A percentile compares a stretch with the other conserved stretches of the same genome.
Conservation (phyloP, 2,888 invertebrate species). For the Cordylochernes scorpioides region DNA sequence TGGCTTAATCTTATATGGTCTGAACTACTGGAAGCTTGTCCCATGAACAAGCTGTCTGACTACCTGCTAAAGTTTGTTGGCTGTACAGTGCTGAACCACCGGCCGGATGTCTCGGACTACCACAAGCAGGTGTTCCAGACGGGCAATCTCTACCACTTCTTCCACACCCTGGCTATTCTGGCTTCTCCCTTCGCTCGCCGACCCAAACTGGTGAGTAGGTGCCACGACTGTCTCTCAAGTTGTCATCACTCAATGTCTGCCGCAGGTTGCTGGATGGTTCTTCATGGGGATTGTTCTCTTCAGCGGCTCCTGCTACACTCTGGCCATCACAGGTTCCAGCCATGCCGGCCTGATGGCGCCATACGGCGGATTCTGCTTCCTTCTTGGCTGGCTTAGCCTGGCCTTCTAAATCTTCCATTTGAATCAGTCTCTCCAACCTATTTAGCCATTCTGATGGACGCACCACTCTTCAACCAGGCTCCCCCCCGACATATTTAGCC, state of each 20-base stretch:
- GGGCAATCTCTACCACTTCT: constrained; percentile 2
- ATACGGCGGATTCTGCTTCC: constrained; percentile 1
- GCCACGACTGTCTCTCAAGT: neutral
- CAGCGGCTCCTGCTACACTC: constrained; percentile 2
- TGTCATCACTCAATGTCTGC: neutral
- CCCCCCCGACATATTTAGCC: too few relatives aligned
- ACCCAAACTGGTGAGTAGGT: constrained; percentile 1
- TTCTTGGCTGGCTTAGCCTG: constrained; percentile 2
- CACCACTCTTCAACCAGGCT: too few relatives aligned
- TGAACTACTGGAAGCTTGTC: too few relatives aligned
- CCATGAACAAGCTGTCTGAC: too few relatives aligned
- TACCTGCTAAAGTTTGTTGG: too few relatives aligned
- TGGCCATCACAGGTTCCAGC: constrained; percentile 1
- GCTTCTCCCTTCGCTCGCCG: neutral
- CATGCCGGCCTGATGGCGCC: constrained; percentile 2
- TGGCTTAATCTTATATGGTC: too few relatives aligned
- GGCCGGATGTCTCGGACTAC: too few relatives aligned
- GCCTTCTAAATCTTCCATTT: too few relatives aligned
- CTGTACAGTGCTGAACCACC: too few relatives aligned
- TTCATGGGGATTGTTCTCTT: constrained; percentile 1
- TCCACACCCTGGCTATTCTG: constrained; percentile 2
- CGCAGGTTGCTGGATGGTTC: constrained; percentile 2
- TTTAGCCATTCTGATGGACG: too few relatives aligned
- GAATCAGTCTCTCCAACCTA: too few relatives aligned
- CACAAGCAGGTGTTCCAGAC: constrained; percentile 2